A percentile compares a stretch with the other conserved stretches of the same genome.
These are phyloP conservation scores for Sinentomon sp. DNA, from an alignment of 2,888 invertebrate genomes.

Conservation along the genomic window DNA sequence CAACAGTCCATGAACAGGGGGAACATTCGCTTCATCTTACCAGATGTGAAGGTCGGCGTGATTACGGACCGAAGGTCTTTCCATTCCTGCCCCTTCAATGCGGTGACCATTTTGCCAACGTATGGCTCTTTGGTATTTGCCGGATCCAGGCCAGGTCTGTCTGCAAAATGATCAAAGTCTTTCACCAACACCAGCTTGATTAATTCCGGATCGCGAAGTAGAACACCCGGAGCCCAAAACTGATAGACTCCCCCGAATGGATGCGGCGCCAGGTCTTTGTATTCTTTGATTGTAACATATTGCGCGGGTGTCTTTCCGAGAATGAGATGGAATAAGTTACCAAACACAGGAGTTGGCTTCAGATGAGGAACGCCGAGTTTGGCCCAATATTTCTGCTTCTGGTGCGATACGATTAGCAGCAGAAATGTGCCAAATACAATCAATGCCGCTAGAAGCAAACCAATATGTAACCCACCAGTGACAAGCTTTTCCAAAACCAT, in stretches of 20 bases:
- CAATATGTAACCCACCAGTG: too few species aligned
- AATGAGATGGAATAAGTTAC: too few species aligned
- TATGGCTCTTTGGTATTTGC: constrained; percentile 9
- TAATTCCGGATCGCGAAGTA: constrained; percentile 12
- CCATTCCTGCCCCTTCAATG: constrained; percentile 13
- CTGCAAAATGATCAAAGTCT: constrained; percentile 13
- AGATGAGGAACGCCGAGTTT: too few species aligned
- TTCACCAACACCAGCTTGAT: constrained; percentile 13
- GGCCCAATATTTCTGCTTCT: too few species aligned
- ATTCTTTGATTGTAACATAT: constrained; percentile 4
- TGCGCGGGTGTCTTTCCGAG: too few species aligned
- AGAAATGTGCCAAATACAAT: too few species aligned
- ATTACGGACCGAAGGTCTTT: constrained; percentile 11
- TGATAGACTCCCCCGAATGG: constrained; percentile 11
- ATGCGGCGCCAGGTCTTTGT: constrained; percentile 2
- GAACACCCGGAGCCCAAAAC: constrained; percentile 9
- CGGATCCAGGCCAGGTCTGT: constrained; percentile 7
- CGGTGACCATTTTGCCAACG: constrained; percentile 11
- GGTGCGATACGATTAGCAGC: too few species aligned
- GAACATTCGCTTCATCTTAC: constrained; percentile 12
- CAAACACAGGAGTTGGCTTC: too few species aligned
- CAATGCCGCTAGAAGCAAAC: too few species aligned
- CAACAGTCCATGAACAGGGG: constrained; percentile 11
- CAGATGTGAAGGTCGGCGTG: constrained; percentile 14
- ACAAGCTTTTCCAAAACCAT: too few species aligned